Evolutionary conservation across 2,888 invertebrate genomes (phyloP).

Genomic region (Drosophila helvetica): DNA sequence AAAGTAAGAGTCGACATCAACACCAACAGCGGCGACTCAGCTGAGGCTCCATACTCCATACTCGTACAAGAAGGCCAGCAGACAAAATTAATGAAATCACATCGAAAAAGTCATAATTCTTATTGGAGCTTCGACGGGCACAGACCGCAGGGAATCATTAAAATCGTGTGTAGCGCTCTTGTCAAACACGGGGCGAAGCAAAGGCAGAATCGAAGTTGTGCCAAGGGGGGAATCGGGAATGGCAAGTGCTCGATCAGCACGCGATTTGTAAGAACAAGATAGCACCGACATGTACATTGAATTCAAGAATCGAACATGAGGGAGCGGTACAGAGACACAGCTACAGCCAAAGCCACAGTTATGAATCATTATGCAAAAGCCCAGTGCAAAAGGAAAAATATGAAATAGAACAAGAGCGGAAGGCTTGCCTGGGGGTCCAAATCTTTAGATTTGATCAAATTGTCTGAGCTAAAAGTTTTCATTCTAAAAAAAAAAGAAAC

Average conservation of each 20-base stretch:
- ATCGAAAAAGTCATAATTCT: constrained; percentile 76
- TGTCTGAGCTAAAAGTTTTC: no score
- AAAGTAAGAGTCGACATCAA: constrained; percentile 71
- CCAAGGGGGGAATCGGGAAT: constrained; percentile 10
- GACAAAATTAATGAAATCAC: constrained; percentile 74
- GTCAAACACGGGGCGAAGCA: constrained; percentile 63
- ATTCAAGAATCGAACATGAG: constrained; percentile 67
- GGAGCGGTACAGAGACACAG: constrained; percentile 21
- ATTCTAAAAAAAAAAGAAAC: no score
- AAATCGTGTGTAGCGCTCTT: constrained; percentile 73
- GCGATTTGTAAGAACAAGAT: constrained; percentile 78
- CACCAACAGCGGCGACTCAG: constrained; percentile 65
- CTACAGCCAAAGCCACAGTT: constrained; percentile 49
- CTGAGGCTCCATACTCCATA: constrained; percentile 1
- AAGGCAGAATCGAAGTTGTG: constrained; percentile 16
- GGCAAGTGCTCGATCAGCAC: constrained; percentile 66
- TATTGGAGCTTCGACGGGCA: constrained; percentile 44
- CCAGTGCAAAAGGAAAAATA: constrained; percentile 39
- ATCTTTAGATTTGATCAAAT: no score
- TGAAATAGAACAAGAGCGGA: not conserved
- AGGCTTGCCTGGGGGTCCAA: not conserved
- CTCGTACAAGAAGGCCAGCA: constrained; percentile 1
- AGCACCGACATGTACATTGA: constrained; percentile 76
- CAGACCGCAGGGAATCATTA: constrained; percentile 76
- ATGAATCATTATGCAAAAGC: constrained; percentile 71